These are phyloP conservation scores for Nautilus pompilius DNA, from an alignment of 1,140 invertebrate species.

Conservation along the genomic window DNA sequence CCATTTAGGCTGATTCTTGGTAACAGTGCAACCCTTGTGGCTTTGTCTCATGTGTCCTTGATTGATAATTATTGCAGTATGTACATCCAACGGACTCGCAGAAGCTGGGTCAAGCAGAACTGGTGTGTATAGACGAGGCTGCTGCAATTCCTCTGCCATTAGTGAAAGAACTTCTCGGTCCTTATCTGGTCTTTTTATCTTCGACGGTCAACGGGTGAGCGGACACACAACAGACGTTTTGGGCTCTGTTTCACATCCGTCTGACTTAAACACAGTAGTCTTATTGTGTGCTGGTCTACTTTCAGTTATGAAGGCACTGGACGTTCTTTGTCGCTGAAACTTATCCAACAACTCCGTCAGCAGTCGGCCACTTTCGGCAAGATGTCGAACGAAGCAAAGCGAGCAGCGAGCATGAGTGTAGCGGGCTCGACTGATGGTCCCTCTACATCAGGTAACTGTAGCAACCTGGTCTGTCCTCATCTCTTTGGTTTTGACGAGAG, in stretches of 20 bases:
- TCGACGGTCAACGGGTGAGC: slow-evolving; percentile 90
- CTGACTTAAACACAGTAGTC: not conserved
- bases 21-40: no score
- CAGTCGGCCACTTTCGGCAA: slow-evolving; percentile 58
- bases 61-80: slow-evolving; percentile 75
- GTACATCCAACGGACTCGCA: slow-evolving; percentile 88
- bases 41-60: no score
- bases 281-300: slow-evolving; percentile 6
- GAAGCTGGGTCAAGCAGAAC: slow-evolving; percentile 86
- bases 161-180: slow-evolving; percentile 85
- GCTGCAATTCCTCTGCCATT: slow-evolving; percentile 95
- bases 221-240: not conserved
- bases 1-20: no score
- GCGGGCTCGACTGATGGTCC: slow-evolving; percentile 22
- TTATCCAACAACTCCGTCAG: slow-evolving; percentile 82
- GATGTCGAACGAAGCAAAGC: slow-evolving; percentile 28
- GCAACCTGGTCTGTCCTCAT: no score
- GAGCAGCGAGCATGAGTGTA: slow-evolving; percentile 31
- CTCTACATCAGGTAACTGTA: slow-evolving; percentile 20
- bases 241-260: no score
- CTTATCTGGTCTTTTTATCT: slow-evolving; percentile 92
- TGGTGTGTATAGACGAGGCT: slow-evolving; percentile 97
- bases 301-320: slow-evolving; percentile 94
- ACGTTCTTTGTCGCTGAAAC: slow-evolving; percentile 89
- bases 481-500: no score